Conservation (phyloP, 2,888 invertebrate species). For the Koerneria pararmatus region DNA sequence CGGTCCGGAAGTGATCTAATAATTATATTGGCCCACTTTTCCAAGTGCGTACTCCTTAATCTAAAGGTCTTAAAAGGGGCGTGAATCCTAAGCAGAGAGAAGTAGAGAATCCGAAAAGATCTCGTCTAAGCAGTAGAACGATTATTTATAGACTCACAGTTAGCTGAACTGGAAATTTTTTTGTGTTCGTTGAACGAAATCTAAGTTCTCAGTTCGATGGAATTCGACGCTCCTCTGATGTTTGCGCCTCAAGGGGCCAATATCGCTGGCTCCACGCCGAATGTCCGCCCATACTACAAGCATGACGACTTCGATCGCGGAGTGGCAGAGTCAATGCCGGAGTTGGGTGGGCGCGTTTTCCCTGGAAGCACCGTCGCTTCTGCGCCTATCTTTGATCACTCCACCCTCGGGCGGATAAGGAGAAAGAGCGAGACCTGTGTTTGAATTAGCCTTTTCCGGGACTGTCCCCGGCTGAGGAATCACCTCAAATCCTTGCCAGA, state of each 20-base stretch:
- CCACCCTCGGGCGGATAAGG: conserved; percentile 44
- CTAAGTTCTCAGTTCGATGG: conserved; percentile 52
- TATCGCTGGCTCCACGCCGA: conserved; percentile 21
- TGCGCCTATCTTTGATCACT: conserved; percentile 30
- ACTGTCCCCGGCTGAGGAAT: too few species aligned
- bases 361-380: conserved; percentile 31
- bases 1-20: too few species aligned
- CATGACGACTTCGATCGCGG: conserved; percentile 17
- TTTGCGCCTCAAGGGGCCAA: conserved; percentile 40
- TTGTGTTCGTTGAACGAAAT: too few species aligned
- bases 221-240: conserved; percentile 51
- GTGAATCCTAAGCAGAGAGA: too few species aligned
- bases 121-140: too few species aligned
- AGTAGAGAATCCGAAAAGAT: too few species aligned
- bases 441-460: conserved; percentile 32
- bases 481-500: too few species aligned
- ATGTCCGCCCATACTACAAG: conserved; percentile 33
- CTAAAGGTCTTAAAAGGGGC: too few species aligned
- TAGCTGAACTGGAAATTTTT: too few species aligned
- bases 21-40: too few species aligned
- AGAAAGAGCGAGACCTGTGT: conserved; percentile 57
- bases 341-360: conserved; percentile 39
- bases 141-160: too few species aligned
- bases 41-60: too few species aligned
- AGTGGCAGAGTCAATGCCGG: conserved; percentile 57